Evolutionary conservation across 2,797 vertebrate species (phyloP).

Genomic region (Pteropus rufus): DNA sequence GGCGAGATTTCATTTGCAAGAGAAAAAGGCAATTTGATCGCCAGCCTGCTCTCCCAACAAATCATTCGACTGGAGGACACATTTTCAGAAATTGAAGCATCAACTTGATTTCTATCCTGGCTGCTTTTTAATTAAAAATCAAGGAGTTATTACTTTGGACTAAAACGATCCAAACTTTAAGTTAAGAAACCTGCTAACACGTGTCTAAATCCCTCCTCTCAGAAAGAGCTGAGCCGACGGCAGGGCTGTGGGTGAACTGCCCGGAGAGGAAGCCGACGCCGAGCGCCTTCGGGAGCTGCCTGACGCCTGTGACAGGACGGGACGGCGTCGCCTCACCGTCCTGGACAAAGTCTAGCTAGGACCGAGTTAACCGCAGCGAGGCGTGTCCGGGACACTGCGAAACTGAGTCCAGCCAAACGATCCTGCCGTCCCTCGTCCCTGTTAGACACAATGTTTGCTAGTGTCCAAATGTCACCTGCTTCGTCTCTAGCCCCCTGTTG

Average conservation of each 20-base stretch:
- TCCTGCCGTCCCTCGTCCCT: background rate
- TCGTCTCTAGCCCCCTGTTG: background rate
- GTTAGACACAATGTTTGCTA: accelerated
- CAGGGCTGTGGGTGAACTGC: background rate
- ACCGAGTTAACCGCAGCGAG: accelerated
- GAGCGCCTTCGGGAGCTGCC: too few relatives aligned
- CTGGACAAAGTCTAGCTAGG: background rate
- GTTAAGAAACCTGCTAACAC: background rate
- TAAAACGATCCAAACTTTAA: background rate
- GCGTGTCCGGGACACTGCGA: accelerated
- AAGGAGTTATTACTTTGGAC: background rate
- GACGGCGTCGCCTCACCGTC: too few relatives aligned
- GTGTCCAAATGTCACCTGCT: background rate
- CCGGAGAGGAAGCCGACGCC: too few relatives aligned
- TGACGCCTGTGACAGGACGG: too few relatives aligned
- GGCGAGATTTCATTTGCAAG: background rate
- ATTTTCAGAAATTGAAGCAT: background rate
- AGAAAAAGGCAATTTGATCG: background rate
- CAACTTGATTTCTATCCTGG: background rate
- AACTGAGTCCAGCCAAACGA: too few relatives aligned
- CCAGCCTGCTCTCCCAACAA: accelerated
- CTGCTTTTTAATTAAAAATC: background rate
- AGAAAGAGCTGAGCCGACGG: background rate
- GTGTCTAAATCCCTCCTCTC: background rate
- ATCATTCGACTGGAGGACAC: background rate